Evolutionary conservation across 2,888 invertebrate genomes (phyloP), one percentile per base, ranked within the genome.

Genomic region (Platycnemis pennipes): DNA sequence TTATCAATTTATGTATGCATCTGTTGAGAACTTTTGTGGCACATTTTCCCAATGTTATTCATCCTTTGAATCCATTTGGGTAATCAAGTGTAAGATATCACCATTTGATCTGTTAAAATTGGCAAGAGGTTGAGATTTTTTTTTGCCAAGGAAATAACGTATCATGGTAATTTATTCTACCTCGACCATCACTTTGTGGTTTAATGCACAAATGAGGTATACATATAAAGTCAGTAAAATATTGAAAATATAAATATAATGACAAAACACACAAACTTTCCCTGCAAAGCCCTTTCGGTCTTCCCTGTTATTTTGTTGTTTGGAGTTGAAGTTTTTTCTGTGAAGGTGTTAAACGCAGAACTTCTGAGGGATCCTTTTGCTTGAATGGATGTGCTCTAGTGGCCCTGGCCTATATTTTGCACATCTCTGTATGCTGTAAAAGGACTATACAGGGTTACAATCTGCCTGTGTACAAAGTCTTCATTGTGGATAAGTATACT

Each of bases 401-500:
- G 77, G 77, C 11, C 1, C 13, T 77, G 77, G 77, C 77, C 77
- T 26, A 11, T 3, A 37, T 31, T 8, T 37, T 31, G 77, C 77
- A 77, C 77, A 37, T 31, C 77, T 37, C 37, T 5, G 11, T 26
- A 13, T 37, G n/a, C 77, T 77, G 37, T 77, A 31, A 13, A 77
- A 89, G 56, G 89, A 56, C 56, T 56, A 89, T 89, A 89, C 89
- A 89, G 89, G 89, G 89, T 89, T 56, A 37, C 37, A 22, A 53
- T 42, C 56, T 56, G 53, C 89, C 89, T 49, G 53, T 56, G 56
- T 53, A 89, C 89, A 56, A 77, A 89, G 89, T 89, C 89, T 37
- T 53, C 56, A 89, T 31, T 53, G 89, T 89, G 89, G 89, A 77
- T 77, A 77, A 16, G 77, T 77, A 77, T 89, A 49, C 56, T 89